These are phyloP conservation scores for Drosophila jambulina DNA, from an alignment of 1,140 invertebrate genomes.

Conservation along the genomic window DNA sequence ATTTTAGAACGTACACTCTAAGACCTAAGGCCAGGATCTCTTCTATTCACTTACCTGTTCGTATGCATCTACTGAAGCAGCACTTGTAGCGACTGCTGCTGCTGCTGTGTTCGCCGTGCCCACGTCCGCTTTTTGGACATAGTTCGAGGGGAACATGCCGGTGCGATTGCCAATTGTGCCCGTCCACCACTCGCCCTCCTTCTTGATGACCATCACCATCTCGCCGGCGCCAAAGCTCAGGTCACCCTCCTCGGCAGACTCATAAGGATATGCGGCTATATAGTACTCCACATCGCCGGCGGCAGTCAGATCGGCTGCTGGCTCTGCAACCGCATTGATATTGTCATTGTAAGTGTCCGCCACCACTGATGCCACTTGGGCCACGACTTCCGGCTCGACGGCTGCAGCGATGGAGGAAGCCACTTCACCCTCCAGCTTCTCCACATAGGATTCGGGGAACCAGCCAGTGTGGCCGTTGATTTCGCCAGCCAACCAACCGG, in stretches of 20 bases:
- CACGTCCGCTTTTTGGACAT: constrained; percentile 88
- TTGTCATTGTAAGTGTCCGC: constrained; percentile 69
- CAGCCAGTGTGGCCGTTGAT: constrained; percentile 94
- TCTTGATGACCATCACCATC: constrained; percentile 93
- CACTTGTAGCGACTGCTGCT: background rate
- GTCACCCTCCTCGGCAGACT: constrained; percentile 95
- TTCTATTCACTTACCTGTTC: constrained; percentile 65
- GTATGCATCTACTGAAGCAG: constrained; percentile 24
- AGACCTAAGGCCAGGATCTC: background rate
- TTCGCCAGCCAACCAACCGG: constrained; percentile 98
- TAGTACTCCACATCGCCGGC: constrained; percentile 90
- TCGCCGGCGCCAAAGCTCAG: constrained; percentile 96
- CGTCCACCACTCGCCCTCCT: constrained; percentile 99
- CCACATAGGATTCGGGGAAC: constrained; percentile 99
- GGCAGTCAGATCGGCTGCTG: constrained; percentile 20
- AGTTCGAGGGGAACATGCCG: constrained; percentile 98
- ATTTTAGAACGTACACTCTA: background rate
- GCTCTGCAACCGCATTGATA: constrained; percentile 20
- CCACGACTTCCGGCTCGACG: constrained; percentile 15
- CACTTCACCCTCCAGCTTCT: constrained; percentile 88
- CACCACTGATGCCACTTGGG: constrained; percentile 19
- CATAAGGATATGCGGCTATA: constrained; percentile 93
- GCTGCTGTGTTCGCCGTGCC: constrained; percentile 52
- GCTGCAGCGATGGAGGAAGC: background rate
- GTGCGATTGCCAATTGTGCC: constrained; percentile 92